These are phyloP conservation scores for Darevskia nairensis DNA, from an alignment of 2,797 vertebrate species.

Conservation along the genomic window DNA sequence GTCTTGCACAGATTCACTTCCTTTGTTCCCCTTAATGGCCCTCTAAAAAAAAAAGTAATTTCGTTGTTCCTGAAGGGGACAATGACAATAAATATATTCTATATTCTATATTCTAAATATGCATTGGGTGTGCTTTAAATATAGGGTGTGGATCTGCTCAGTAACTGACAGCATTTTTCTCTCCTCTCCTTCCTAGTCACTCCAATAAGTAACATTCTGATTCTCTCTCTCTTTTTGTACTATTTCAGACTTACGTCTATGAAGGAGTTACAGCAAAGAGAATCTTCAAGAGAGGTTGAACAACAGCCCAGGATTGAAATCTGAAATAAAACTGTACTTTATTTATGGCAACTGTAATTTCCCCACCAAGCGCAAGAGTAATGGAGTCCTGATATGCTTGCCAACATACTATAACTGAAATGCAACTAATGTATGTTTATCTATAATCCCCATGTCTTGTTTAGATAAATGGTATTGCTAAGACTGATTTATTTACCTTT, in stretches of 20 bases:
- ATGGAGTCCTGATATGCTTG: background rate
- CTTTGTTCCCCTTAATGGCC: too few species aligned
- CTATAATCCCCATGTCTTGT: slow-evolving; percentile 10
- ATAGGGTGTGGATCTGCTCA: too few species aligned
- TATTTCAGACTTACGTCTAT: slow-evolving; percentile 86
- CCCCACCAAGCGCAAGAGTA: background rate
- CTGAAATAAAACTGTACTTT: background rate
- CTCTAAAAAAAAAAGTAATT: too few species aligned
- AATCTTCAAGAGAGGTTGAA: slow-evolving; percentile 88
- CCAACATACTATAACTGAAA: slow-evolving; percentile 41
- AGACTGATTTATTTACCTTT: slow-evolving; percentile 34
- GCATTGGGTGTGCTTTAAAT: too few species aligned
- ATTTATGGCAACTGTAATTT: background rate
- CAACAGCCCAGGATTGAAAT: background rate
- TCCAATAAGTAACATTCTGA: slow-evolving; percentile 23
- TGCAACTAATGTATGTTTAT: slow-evolving; percentile 12
- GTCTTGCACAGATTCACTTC: too few species aligned
- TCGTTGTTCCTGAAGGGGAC: too few species aligned
- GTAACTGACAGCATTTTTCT: background rate
- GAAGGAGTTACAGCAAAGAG: slow-evolving; percentile 92
- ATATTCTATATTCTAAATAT: too few species aligned
- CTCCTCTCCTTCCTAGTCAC: background rate
- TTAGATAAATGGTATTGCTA: background rate
- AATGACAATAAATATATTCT: too few species aligned
- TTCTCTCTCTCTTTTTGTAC: slow-evolving; percentile 28